phyloP scores from a whole-genome alignment of 92 coral and sea anemone genomes.

The Paramuricea clavata region DNA sequence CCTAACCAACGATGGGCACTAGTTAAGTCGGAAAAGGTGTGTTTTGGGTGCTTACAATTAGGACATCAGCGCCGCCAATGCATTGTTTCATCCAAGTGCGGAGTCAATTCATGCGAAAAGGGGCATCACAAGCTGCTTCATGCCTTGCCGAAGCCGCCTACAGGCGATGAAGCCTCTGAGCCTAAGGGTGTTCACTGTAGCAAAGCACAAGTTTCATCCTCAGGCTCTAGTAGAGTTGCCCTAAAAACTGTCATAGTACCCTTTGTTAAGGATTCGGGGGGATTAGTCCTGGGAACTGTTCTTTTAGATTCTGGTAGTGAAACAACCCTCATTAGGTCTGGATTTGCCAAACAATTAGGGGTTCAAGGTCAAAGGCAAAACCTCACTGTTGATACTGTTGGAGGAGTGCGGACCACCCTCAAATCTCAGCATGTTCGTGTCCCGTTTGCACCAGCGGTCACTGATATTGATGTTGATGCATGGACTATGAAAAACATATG shows the following conservation, averaged over 20 bases:
- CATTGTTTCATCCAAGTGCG: too few species aligned
- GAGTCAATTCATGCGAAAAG: background rate
- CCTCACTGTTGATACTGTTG: too few species aligned
- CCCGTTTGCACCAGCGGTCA: too few species aligned
- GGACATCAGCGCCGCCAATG: constrained; percentile 46
- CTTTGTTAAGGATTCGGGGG: constrained; percentile 61
- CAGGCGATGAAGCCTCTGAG: background rate
- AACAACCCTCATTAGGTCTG: constrained; percentile 62
- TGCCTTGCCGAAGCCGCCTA: background rate
- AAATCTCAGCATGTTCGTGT: too few species aligned
- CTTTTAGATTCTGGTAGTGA: constrained; percentile 61
- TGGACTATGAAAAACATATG: too few species aligned
- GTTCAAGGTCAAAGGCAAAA: constrained; percentile 48
- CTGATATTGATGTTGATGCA: too few species aligned
- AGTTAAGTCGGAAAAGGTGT: constrained; percentile 21
- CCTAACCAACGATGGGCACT: constrained; percentile 45
- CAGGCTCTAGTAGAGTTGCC: constrained; percentile 57
- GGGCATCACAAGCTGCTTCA: background rate
- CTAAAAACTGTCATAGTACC: constrained; percentile 51
- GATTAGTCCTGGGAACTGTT: constrained; percentile 43
- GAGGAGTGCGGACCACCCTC: too few species aligned
- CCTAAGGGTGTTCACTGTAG: constrained; percentile 40
- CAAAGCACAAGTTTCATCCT: constrained; percentile 46
- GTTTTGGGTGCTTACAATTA: constrained; percentile 38
- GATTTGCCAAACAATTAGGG: constrained; percentile 55